phyloP scores from a whole-genome alignment of 2,113 vertebrate species.

The Euleptes europaea region DNA sequence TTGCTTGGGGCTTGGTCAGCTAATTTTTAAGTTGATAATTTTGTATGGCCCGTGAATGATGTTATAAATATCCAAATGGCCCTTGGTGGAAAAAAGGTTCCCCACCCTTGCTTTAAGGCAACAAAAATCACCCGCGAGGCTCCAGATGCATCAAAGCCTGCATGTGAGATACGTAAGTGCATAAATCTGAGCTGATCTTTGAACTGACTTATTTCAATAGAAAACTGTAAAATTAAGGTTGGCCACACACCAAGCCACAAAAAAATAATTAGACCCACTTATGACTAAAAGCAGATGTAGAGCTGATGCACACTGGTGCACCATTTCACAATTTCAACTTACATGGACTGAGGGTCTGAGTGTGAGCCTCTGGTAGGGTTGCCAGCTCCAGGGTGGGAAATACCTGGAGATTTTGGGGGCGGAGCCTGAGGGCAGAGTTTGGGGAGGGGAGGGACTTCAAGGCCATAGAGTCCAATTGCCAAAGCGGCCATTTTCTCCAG shows the following conservation, averaged over 20 bases:
- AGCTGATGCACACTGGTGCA: constrained; percentile 41
- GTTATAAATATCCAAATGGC: too few relatives aligned
- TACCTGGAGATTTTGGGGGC: too few relatives aligned
- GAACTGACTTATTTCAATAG: constrained; percentile 60
- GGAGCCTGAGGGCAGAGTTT: too few relatives aligned
- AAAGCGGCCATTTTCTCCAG: too few relatives aligned
- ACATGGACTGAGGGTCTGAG: constrained; percentile 19
- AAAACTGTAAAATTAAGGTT: constrained; percentile 62
- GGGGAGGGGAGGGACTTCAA: too few relatives aligned
- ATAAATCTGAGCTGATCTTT: constrained; percentile 57
- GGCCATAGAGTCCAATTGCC: too few relatives aligned
- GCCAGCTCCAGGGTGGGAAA: too few relatives aligned
- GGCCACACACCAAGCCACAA: constrained; percentile 63
- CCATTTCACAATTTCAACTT: constrained; percentile 24
- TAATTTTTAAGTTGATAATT: too few relatives aligned
- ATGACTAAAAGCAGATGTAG: constrained; percentile 54
- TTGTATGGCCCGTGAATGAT: too few relatives aligned
- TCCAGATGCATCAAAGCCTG: constrained; percentile 57
- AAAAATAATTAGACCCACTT: constrained; percentile 55
- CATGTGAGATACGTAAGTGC: constrained; percentile 59
- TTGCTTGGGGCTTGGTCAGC: too few relatives aligned
- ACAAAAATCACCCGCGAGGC: background rate
- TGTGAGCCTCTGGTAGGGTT: constrained; percentile 37
- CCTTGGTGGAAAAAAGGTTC: too few relatives aligned
- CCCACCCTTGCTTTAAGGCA: too few relatives aligned